A percentile compares a stretch with the other conserved stretches of the same genome.
These are phyloP conservation scores for Tenebrio molitor DNA, from an alignment of 1,140 invertebrate genomes.

Conservation along the genomic window DNA sequence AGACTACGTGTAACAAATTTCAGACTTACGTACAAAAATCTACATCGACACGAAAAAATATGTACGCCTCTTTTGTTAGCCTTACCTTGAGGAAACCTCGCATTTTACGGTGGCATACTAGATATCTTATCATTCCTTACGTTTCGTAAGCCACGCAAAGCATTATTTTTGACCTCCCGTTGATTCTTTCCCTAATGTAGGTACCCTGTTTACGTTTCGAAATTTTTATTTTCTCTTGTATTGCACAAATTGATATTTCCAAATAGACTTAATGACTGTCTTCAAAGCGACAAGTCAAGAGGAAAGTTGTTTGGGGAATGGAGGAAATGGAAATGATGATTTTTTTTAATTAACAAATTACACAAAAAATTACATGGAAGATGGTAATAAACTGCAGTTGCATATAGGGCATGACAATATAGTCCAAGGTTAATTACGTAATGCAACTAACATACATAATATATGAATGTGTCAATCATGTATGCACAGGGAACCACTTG, in stretches of 20 bases:
- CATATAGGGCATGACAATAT: conserved; percentile 52
- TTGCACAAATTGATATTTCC: conserved; percentile 12
- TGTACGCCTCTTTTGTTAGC: conserved; percentile 4
- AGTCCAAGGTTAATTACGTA: conserved; percentile 59
- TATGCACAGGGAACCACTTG: conserved; percentile 38
- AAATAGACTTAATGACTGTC: conserved; percentile 7
- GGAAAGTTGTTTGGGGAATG: neutral
- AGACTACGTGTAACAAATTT: conserved; percentile 17
- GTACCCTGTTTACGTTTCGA: neutral
- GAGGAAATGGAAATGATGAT: too few relatives aligned
- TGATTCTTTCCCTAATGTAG: conserved; percentile 2
- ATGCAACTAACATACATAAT: conserved; percentile 45
- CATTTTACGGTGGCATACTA: neutral
- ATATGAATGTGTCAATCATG: conserved; percentile 44
- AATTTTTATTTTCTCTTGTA: conserved; percentile 4
- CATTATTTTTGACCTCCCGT: conserved; percentile 12
- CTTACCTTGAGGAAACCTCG: conserved; percentile 13
- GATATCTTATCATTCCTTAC: conserved; percentile 8
- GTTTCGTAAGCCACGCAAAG: neutral
- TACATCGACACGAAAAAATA: conserved; percentile 1
- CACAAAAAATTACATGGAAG: conserved; percentile 10
- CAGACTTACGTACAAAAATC: conserved; percentile 11
- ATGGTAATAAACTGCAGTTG: conserved; percentile 34
- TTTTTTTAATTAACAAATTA: neutral
- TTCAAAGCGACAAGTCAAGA: conserved; percentile 12